phyloP scores from a whole-genome alignment of 2,113 vertebrate genomes.

The Lophura nycthemera region DNA sequence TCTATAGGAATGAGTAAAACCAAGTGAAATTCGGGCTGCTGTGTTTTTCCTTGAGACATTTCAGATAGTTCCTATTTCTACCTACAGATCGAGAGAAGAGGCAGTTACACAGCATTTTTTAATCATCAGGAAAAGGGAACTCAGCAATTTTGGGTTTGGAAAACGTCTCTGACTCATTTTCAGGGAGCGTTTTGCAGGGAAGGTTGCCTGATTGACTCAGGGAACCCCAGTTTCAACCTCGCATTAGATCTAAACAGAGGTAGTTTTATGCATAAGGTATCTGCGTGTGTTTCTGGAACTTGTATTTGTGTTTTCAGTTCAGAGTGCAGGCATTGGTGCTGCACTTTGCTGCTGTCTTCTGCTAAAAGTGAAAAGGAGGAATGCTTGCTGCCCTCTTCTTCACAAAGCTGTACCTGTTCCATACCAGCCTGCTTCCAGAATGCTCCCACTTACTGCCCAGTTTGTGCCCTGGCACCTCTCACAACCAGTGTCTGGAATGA shows the following conservation, averaged over 20 bases:
- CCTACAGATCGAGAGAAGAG: neutral
- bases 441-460: accelerated
- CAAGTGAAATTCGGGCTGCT: neutral
- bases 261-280: neutral
- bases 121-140: neutral
- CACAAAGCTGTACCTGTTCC: neutral
- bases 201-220: accelerated
- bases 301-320: neutral
- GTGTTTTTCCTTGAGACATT: neutral
- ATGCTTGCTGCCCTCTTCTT: neutral
- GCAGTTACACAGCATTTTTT: neutral
- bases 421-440: neutral
- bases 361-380: neutral
- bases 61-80: neutral
- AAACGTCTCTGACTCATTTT: neutral
- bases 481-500: neutral
- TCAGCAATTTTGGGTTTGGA: neutral
- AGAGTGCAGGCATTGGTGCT: neutral
- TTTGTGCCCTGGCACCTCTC: neutral
- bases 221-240: neutral
- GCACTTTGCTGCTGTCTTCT: neutral
- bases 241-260: accelerated
- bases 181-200: neutral
- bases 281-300: neutral
- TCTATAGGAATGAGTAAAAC: neutral